phyloP scores from a whole-genome alignment of 2,888 invertebrate genomes.

The Cryptocephalus moraei region DNA sequence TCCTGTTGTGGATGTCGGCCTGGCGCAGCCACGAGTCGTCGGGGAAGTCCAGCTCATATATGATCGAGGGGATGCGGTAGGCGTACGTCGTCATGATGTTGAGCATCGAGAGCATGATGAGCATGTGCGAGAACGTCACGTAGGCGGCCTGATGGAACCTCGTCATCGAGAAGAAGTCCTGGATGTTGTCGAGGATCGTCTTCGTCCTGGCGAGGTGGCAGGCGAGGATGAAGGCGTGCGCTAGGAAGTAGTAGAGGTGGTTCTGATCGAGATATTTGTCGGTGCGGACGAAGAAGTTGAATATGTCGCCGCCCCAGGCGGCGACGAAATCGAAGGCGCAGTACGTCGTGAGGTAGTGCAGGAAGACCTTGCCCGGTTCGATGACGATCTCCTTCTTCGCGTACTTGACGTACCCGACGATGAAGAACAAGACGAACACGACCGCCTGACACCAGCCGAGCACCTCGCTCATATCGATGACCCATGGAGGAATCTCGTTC shows the following conservation, averaged over 20 bases:
- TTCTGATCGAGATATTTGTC: not conserved
- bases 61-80: not conserved
- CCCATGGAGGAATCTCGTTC: not conserved
- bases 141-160: no score
- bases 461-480: not conserved
- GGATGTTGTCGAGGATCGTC: not conserved
- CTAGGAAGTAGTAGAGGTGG: not conserved
- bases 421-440: conserved; percentile 5
- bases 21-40: conserved; percentile 10
- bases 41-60: conserved; percentile 1
- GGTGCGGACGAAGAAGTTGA: no score
- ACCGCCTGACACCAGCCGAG: not conserved
- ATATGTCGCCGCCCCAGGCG: not conserved
- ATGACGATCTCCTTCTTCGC: conserved; percentile 13
- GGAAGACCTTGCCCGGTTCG: conserved; percentile 7
- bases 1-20: not conserved
- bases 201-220: not conserved
- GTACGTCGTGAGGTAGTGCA: conserved; percentile 14
- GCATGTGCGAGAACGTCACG: not conserved
- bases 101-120: not conserved
- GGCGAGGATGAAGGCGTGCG: not conserved
- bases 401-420: conserved; percentile 11
- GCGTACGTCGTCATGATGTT: no score
- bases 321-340: conserved; percentile 13
- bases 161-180: not conserved